Evolutionary conservation across 2,113 vertebrate genomes (phyloP), one percentile per base, ranked within the genome.

Genomic region (Apeltes quadracus): DNA sequence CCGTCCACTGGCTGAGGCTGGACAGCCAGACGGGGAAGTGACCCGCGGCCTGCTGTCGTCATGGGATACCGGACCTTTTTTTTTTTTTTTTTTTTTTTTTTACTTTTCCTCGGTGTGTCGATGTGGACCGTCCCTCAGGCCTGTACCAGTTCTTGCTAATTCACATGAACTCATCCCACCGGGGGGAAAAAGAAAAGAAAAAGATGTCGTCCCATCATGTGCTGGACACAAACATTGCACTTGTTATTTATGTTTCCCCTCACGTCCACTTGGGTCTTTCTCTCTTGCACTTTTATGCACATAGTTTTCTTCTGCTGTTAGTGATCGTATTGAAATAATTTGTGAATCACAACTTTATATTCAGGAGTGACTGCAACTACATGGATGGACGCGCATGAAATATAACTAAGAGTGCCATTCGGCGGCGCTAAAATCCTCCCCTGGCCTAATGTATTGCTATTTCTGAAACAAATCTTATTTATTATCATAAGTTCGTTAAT

Each of bases 1-100:
- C 95, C 43, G 93, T 98, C 78, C 92, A 95, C 73, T 95, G 95
- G 95, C 94, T 99, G 58, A 92, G 93, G 79, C 93, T 95, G 89
- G 90, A 93, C 83, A 84, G 88, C 87, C 93, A 82, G 36, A 91
- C 81, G 82, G 88, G 92, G 81, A 95, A 93, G 87, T 91, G 84
- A 87, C 36, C 69, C 25, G 32, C 51, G 77, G 77, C 83, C 88
- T 43, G 50, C 54, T 61, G 11, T 46, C 1, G 8, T 27, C 18
- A 3, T 54, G 3, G 11, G 62, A 64, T 0, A 12, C 27, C 41
- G 62, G 44, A 34, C 32, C 32, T 34, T 34, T 34, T 34, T 34
- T 7, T 34, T 34, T 29, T 29, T 29, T 34, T 34, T 34, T 34
- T 34, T 34, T 5, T 34, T 6, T 32, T 48, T 69, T 22, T 25